Evolutionary conservation across 2,888 invertebrate species (phyloP).

Genomic region (Sylvicola cinctus): DNA sequence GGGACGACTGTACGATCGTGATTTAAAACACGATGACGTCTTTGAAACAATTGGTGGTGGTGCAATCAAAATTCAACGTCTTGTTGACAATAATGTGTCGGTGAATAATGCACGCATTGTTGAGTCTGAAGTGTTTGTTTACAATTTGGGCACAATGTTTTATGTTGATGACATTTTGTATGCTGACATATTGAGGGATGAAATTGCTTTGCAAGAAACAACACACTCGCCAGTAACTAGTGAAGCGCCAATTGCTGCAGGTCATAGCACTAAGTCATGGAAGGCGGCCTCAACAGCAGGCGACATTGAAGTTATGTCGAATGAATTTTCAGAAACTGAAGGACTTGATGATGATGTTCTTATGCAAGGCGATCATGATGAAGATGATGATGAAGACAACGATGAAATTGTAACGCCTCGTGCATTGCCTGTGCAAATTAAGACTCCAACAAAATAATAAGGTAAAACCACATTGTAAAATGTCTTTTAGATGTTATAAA

Average conservation of each 20-base stretch:
- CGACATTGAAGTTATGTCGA: conserved; percentile 24
- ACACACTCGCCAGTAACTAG: conserved; percentile 10
- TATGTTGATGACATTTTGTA: conserved; percentile 37
- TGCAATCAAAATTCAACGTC: conserved; percentile 28
- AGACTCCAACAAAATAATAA: too few relatives aligned
- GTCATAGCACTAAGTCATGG: neutral
- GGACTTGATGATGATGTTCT: conserved; percentile 6
- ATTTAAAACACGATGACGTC: conserved; percentile 31
- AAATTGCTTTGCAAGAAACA: conserved; percentile 14
- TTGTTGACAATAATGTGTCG: conserved; percentile 25
- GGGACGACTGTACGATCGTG: conserved; percentile 35
- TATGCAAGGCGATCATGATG: conserved; percentile 15
- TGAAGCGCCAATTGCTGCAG: conserved; percentile 11
- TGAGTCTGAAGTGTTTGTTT: conserved; percentile 39
- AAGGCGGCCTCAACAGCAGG: conserved; percentile 5
- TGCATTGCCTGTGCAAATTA: conserved; percentile 22
- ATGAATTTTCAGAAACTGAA: conserved; percentile 20
- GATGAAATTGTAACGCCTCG: conserved; percentile 26
- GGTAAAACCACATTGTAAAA: too few relatives aligned
- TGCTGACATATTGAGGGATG: conserved; percentile 21
- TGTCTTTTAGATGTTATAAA: too few relatives aligned
- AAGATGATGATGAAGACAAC: conserved; percentile 20
- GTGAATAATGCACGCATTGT: conserved; percentile 35
- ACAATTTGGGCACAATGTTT: conserved; percentile 42
- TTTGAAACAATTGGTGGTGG: conserved; percentile 34